Evolutionary conservation across 2,113 vertebrate genomes (phyloP).

Genomic region (Pimephales promelas): DNA sequence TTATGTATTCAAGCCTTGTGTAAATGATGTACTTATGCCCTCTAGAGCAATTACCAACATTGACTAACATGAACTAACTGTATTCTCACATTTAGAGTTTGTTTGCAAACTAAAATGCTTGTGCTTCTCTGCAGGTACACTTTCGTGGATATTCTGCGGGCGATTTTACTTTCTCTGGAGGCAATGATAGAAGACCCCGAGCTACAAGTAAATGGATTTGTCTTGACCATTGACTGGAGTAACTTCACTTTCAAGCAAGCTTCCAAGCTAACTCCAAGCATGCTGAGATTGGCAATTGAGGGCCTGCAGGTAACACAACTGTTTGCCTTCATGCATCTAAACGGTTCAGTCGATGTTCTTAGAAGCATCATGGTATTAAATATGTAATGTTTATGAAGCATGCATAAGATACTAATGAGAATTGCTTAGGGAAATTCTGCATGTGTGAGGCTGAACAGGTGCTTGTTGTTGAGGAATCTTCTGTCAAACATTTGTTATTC

Average conservation of each 20-base stretch:
- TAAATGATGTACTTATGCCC: background rate
- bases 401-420: background rate
- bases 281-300: conserved; percentile 95
- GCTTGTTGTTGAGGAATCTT: conserved; percentile 34
- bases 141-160: conserved; percentile 95
- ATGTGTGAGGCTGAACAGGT: background rate
- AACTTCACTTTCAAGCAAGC: conserved; percentile 99
- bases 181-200: conserved; percentile 98
- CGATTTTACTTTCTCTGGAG: conserved; percentile 95
- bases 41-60: background rate
- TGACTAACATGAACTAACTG: background rate
- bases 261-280: conserved; percentile 95
- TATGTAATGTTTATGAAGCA: background rate
- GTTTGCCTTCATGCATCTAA: background rate
- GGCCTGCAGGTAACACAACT: conserved; percentile 87
- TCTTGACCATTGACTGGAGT: conserved; percentile 99
- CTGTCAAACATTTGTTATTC: conserved; percentile 41
- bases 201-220: conserved; percentile 98
- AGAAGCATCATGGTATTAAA: background rate
- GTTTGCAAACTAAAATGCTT: too few species aligned
- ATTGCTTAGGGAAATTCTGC: background rate
- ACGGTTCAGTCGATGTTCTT: background rate
- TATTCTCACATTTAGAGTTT: too few species aligned
- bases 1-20: conserved; percentile 4
- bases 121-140: conserved; percentile 83